These are phyloP conservation scores for Subacronicta megacephala DNA, from an alignment of 2,888 invertebrate genomes.

Conservation along the genomic window DNA sequence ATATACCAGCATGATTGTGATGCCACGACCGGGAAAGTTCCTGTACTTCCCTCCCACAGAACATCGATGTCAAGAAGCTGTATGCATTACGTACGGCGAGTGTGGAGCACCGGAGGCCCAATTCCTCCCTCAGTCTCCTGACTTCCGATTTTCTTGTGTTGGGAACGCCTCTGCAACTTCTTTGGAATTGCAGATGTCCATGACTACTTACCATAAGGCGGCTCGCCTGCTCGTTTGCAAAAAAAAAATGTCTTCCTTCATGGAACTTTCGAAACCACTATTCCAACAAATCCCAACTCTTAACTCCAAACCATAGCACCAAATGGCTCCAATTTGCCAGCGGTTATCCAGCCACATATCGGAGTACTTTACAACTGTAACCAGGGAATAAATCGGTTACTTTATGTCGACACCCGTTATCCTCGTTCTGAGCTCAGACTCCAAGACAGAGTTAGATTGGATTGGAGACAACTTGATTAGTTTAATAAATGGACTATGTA, in stretches of 20 bases:
- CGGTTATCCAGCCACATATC: conserved; percentile 50
- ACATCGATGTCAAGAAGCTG: too few relatives aligned
- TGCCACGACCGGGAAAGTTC: too few relatives aligned
- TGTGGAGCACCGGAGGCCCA: too few relatives aligned
- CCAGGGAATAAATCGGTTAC: conserved; percentile 47
- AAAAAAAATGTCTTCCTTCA: not conserved
- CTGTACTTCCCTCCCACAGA: too few relatives aligned
- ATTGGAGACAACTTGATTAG: conserved; percentile 56
- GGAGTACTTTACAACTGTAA: conserved; percentile 42
- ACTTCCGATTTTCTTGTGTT: too few relatives aligned
- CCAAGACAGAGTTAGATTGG: conserved; percentile 50
- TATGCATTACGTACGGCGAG: too few relatives aligned
- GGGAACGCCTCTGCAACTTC: too few relatives aligned
- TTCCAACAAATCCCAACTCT: conserved; percentile 31
- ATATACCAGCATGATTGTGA: too few relatives aligned
- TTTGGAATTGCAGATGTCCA: too few relatives aligned
- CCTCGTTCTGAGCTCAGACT: conserved; percentile 41
- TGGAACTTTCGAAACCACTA: not conserved
- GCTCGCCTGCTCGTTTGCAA: too few relatives aligned
- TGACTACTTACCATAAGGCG: too few relatives aligned
- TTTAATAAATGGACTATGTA: conserved; percentile 35
- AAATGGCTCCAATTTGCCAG: conserved; percentile 48
- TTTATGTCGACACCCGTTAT: conserved; percentile 54
- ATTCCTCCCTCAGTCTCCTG: too few relatives aligned
- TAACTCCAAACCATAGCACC: conserved; percentile 32